Evolutionary conservation across 2,888 invertebrate species (phyloP).

Genomic region (Agonum fuliginosum): DNA sequence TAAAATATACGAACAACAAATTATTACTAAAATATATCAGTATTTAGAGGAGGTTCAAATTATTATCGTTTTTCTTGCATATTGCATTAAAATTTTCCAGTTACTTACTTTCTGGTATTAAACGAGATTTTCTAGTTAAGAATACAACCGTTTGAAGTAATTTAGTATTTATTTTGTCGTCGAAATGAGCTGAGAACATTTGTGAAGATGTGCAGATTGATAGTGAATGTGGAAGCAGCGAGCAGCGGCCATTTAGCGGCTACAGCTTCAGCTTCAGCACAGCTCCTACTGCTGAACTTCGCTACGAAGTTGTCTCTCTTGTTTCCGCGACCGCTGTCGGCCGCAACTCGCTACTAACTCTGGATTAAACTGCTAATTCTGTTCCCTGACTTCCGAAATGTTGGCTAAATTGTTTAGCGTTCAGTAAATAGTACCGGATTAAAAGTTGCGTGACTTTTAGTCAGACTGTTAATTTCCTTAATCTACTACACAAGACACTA

Average conservation of each 20-base stretch:
- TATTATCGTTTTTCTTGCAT: no score
- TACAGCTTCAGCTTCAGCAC: background rate
- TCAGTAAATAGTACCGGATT: slow-evolving; percentile 58
- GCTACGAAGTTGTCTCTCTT: slow-evolving; percentile 47
- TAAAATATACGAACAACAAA: no score
- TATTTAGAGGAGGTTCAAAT: no score
- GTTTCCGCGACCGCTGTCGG: slow-evolving; percentile 34
- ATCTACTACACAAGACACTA: slow-evolving; percentile 40
- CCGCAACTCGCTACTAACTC: slow-evolving; percentile 53
- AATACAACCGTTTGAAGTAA: background rate
- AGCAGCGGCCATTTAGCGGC: slow-evolving; percentile 37
- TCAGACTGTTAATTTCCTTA: slow-evolving; percentile 52
- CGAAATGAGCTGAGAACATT: slow-evolving; percentile 7
- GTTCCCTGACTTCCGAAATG: slow-evolving; percentile 56
- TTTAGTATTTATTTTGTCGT: background rate
- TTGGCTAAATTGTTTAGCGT: slow-evolving; percentile 54
- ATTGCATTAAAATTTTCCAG: no score
- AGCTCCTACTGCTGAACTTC: slow-evolving; percentile 17
- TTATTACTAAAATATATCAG: no score
- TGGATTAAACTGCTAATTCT: slow-evolving; percentile 55
- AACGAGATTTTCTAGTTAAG: no score
- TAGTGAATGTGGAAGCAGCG: background rate
- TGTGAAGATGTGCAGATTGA: slow-evolving; percentile 21
- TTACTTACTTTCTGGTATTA: no score
- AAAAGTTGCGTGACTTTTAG: slow-evolving; percentile 59